Evolutionary conservation across 2,113 vertebrate genomes (phyloP).

Genomic region (Machaerirhynchus nigripectus): DNA sequence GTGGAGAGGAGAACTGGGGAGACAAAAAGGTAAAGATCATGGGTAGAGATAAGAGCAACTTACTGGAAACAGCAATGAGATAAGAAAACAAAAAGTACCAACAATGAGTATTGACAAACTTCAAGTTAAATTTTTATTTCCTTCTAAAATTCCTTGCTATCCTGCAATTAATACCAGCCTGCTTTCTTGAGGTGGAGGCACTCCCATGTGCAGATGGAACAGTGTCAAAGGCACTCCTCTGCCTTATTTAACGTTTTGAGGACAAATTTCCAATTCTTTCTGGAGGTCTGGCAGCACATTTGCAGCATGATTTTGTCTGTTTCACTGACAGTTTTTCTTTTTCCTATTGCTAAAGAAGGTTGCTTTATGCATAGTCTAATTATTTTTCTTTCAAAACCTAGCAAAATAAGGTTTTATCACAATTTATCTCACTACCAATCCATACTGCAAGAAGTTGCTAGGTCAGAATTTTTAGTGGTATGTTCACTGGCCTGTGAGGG

Average conservation of each 20-base stretch:
- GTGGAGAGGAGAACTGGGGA: not conserved
- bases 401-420: not conserved
- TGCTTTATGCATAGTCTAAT: not conserved
- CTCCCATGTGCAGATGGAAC: fast-evolving
- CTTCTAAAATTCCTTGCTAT: not conserved
- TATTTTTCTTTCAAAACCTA: not conserved
- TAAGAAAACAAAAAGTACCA: not conserved
- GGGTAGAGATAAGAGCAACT: not conserved
- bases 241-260: not conserved
- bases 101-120: not conserved
- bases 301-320: not conserved
- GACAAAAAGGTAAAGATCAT: not conserved
- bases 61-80: not conserved
- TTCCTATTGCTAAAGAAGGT: not conserved
- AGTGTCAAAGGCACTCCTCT: not conserved
- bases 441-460: not conserved
- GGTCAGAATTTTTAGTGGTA: not conserved
- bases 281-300: not conserved
- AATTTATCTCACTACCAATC: not conserved
- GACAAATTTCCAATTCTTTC: not conserved
- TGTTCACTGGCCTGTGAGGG: not conserved
- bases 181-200: not conserved
- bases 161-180: not conserved
- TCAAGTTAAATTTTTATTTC: not conserved
- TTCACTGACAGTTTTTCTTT: not conserved